Conservation (phyloP, 2,113 vertebrate genomes). For the Otolemur garnettii region DNA sequence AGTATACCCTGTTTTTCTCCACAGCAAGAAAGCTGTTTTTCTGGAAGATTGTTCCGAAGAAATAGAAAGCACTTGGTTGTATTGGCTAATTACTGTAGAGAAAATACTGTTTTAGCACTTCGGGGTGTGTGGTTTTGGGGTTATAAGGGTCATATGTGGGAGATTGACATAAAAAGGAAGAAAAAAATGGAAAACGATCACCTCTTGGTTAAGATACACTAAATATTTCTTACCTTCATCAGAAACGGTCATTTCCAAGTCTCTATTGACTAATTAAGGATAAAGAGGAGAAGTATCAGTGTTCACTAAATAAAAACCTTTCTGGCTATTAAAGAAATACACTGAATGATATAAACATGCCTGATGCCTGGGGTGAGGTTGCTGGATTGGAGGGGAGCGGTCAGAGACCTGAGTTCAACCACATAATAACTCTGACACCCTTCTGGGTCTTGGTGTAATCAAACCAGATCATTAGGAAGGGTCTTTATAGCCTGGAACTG, state of each 20-base stretch:
- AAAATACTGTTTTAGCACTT: not conserved
- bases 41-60: not conserved
- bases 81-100: not conserved
- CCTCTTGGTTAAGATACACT: not conserved
- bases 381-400: not conserved
- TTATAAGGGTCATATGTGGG: not conserved
- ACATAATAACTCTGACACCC: not conserved
- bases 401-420: not conserved
- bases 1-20: not conserved
- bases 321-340: not conserved
- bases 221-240: not conserved
- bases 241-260: not conserved
- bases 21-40: constrained; percentile 53
- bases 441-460: not conserved
- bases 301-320: not conserved
- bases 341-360: not conserved
- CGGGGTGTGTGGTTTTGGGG: not conserved
- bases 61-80: not conserved
- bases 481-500: not conserved
- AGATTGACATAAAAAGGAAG: not conserved
- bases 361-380: not conserved
- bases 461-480: not conserved
- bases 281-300: not conserved
- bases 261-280: not conserved
- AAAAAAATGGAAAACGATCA: not conserved